Base-by-base conservation (phyloP, 1,140 invertebrate species). In the Musca domestica region DNA sequence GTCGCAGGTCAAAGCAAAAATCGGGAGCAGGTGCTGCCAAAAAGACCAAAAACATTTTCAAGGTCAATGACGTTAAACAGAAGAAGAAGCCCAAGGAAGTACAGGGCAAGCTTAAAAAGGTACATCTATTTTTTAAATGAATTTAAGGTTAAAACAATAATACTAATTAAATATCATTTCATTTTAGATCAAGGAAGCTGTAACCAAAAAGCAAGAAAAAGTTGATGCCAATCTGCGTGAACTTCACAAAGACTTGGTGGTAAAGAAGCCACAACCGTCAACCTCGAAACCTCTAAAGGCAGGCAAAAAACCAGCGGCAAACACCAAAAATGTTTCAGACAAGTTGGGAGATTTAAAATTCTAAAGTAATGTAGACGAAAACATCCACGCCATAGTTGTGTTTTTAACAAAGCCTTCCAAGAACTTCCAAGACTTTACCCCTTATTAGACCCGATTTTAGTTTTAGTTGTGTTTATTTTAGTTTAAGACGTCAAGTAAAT, bases 81-180 rank as follows among this genome's bases (percentile, higher is more conserved):
- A 81, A 80, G 48, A 81, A 81, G 69, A 81, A 81, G 70, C 75
- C 79, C 30, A 81, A 81, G 68, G 79, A 80, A 52, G 79, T 81
- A 10, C 75, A 81, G 58, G 79, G 77, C 27, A 81, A 81, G 34
- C 69, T 81, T n/a, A 81, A 81, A 64, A 72, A 80, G 76, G 77
- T 81, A 70, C 48, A 15, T 30, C 7, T 12, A n/a, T n/a, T n/a
- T n/a, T n/a, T n/a, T n/a, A n/a, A n/a, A n/a, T n/a, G n/a, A n/a
- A n/a, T n/a, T n/a, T n/a, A n/a, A n/a, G n/a, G n/a, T n/a, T n/a
- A n/a, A n/a, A n/a, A n/a, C n/a, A n/a, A n/a, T n/a, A n/a, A n/a
- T n/a, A n/a, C n/a, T 47, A 20, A 56, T 47, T 23, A 64, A 17
- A 7, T 25, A 25, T 48, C 49, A 15, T n/a, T 2, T 19, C 12